These are phyloP conservation scores for Catalaphyllia jardinei DNA, from an alignment of 64 coral and sea anemone genomes.

Conservation along the genomic window DNA sequence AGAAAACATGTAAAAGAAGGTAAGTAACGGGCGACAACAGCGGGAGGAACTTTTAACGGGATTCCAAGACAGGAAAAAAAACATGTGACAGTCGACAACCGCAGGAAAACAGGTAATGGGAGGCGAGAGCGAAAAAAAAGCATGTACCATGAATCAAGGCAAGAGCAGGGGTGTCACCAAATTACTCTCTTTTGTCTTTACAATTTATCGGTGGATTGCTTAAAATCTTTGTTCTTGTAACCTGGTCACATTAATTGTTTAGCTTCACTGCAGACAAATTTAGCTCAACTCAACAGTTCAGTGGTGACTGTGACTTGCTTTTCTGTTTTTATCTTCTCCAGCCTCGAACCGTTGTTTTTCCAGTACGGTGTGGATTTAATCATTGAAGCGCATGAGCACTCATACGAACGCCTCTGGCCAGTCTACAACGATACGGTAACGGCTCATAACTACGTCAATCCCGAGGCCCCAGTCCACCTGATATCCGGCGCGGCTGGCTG, in stretches of 20 bases:
- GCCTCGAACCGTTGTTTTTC: conserved; percentile 84
- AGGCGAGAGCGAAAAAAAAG: too few species aligned
- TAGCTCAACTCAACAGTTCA: not conserved
- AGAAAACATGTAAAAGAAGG: too few species aligned
- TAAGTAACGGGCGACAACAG: too few species aligned
- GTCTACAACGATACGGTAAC: conserved; percentile 73
- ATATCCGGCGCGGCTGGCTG: conserved; percentile 85
- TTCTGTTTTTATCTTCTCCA: conserved; percentile 3
- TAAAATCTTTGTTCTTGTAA: not conserved
- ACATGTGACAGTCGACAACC: too few species aligned
- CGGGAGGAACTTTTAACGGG: too few species aligned
- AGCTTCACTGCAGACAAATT: not conserved
- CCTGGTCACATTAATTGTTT: not conserved
- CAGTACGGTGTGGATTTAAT: conserved; percentile 83
- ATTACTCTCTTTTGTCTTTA: not conserved
- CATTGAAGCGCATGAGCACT: conserved; percentile 86
- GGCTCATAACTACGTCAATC: conserved; percentile 67
- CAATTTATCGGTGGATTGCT: not conserved
- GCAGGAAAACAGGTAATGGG: too few species aligned
- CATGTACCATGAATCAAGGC: too few species aligned
- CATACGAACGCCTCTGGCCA: conserved; percentile 86
- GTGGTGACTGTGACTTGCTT: not conserved
- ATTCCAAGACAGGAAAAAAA: too few species aligned
- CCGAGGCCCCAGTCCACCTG: conserved; percentile 76
- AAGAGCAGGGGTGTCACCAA: not conserved